Evolutionary conservation across 1,140 invertebrate genomes (phyloP), one percentile per base, ranked within the genome.

Genomic region (Solenopsis fugax): DNA sequence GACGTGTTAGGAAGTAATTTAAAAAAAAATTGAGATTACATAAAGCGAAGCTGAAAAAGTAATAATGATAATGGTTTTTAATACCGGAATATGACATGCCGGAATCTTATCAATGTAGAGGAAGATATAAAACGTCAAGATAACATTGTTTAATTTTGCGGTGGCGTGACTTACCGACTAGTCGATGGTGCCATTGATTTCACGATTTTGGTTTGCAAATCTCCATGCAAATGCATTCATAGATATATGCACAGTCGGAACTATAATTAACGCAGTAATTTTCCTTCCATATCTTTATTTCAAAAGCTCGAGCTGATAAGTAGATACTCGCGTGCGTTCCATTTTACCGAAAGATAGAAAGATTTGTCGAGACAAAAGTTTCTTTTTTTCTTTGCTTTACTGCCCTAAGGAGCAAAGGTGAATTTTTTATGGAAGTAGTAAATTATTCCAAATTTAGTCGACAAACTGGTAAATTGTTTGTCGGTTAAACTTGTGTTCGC

Each of bases 21-120:
- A 34, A 48, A 62, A 62, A 24, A 50, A 10, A 18, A 41, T 3
- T 9, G 21, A 34, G 24, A 62, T 62, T 50, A 12, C 18, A 10
- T 37, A 24, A 60, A 16, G n/a, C 18, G 24, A 41, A 58, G 37
- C 18, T 58, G 52, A 4, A 58, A 56, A 58, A 77, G 1, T n/a
- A 48, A 10, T n/a, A 48, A 10, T 6, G 21, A 75, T 75, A 41
- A 56, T n/a, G n/a, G 2, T 29, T 29, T 12, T 62, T 48, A n/a
- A 62, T 29, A 58, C 13, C 0, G 4, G n/a, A 1, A 45, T 62
- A 48, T 48, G 37, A 76, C 18, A 58, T 21, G 54, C 4, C 58
- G 4, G 5, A 13, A 76, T 48, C 18, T 77, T 77, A 77, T 77
- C 75, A 12, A 12, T 62, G 41, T 50, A 77, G 5, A n/a, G 21